These are phyloP conservation scores for Pao palembangensis DNA, from an alignment of 2,113 vertebrate genomes.

Conservation along the genomic window DNA sequence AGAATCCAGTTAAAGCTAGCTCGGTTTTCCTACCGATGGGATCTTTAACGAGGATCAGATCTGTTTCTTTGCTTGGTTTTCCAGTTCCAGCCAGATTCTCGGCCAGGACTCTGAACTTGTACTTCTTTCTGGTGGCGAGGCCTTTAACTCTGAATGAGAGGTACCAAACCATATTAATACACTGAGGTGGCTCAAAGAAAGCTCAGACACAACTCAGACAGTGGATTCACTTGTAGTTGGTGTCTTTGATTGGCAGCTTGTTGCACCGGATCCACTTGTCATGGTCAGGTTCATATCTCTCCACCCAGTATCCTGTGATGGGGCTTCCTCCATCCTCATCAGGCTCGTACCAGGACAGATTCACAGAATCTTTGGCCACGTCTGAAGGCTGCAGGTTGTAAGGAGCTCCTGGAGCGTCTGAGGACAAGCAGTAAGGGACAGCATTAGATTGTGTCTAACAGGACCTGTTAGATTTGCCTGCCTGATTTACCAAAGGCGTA, in stretches of 20 bases:
- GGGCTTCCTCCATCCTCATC: slow-evolving; percentile 97
- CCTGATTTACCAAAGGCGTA: slow-evolving; percentile 84
- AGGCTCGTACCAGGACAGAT: slow-evolving; percentile 92
- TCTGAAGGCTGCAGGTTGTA: slow-evolving; percentile 87
- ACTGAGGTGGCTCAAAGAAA: not conserved
- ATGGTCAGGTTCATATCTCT: slow-evolving; percentile 89
- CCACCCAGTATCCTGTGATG: slow-evolving; percentile 97
- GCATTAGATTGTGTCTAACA: not conserved
- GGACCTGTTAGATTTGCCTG: not conserved
- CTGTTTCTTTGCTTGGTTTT: slow-evolving; percentile 93
- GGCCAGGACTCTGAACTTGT: slow-evolving; percentile 95
- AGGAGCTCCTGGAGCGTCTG: slow-evolving; percentile 92
- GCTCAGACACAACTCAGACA: too few species aligned
- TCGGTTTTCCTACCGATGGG: slow-evolving; percentile 83
- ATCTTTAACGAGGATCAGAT: slow-evolving; percentile 92
- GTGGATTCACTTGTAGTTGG: slow-evolving; percentile 82
- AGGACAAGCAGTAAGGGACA: not conserved
- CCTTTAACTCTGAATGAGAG: slow-evolving; percentile 85
- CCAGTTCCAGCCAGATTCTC: slow-evolving; percentile 97
- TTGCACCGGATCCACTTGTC: slow-evolving; percentile 96
- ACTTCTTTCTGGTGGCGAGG: slow-evolving; percentile 96
- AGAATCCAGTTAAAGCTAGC: not conserved
- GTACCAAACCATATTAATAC: not conserved
- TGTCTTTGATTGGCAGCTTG: slow-evolving; percentile 92
- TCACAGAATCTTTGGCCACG: slow-evolving; percentile 90